Conservation (phyloP, 1,140 invertebrate genomes). For the Acromyrmex charruanus region DNA sequence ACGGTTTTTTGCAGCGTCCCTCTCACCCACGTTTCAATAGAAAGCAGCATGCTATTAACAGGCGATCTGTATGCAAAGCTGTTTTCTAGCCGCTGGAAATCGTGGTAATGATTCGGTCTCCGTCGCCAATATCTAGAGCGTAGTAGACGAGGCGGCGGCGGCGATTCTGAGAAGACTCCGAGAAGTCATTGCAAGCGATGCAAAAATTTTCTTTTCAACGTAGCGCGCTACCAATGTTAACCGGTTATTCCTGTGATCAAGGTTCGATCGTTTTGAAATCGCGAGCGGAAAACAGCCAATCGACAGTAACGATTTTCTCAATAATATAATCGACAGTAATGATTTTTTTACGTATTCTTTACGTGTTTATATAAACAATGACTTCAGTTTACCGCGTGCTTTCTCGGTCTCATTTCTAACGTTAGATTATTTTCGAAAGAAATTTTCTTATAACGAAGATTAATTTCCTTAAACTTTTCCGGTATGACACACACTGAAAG, state of each 20-base stretch:
- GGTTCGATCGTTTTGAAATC: not conserved
- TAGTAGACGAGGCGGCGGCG: conserved; percentile 47
- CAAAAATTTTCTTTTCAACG: conserved; percentile 20
- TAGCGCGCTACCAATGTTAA: conserved; percentile 9
- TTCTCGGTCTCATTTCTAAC: too few relatives aligned
- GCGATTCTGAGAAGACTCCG: conserved; percentile 1
- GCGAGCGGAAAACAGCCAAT: not conserved
- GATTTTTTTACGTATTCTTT: not conserved
- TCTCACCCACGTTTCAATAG: conserved; percentile 50
- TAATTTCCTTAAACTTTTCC: too few relatives aligned
- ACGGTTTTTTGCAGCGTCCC: not conserved
- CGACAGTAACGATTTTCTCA: not conserved
- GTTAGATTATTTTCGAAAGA: not conserved
- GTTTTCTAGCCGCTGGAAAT: conserved; percentile 65
- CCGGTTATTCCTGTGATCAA: conserved; percentile 15
- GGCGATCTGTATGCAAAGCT: conserved; percentile 63
- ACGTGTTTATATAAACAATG: not conserved
- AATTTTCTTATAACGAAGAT: not conserved
- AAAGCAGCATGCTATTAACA: conserved; percentile 61
- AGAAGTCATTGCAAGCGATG: conserved; percentile 12
- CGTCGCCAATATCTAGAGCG: conserved; percentile 60
- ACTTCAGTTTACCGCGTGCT: not conserved
- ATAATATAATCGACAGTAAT: not conserved
- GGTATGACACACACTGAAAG: too few relatives aligned
- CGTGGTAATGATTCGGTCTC: conserved; percentile 46